Evolutionary conservation across 2,888 invertebrate species (phyloP).

Genomic region (Elysia crispata): DNA sequence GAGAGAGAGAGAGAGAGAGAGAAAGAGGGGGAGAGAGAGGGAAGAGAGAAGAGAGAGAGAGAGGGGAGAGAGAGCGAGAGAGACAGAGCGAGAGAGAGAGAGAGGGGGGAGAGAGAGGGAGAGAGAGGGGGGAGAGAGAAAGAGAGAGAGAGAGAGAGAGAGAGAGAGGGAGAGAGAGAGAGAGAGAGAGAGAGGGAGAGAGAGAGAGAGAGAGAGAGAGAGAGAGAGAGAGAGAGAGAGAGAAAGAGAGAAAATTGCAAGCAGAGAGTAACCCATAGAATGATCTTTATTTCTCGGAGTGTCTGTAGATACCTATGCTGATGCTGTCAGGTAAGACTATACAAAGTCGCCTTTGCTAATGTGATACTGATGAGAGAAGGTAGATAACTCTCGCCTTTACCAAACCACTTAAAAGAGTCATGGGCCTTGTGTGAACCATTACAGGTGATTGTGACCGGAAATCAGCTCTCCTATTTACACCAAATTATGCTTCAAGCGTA

Average conservation of each 20-base stretch:
- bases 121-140: too few species aligned
- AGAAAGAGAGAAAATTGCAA: not conserved
- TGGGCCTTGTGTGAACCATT: too few species aligned
- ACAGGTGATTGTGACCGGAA: too few species aligned
- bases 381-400: too few species aligned
- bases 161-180: slow-evolving; percentile 6
- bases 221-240: too few species aligned
- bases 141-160: not conserved
- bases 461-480: too few species aligned
- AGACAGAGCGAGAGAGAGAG: slow-evolving; percentile 1
- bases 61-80: not conserved
- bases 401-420: too few species aligned
- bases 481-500: too few species aligned
- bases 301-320: not conserved
- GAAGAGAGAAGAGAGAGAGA: not conserved
- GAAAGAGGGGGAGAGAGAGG: not conserved
- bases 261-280: too few species aligned
- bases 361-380: too few species aligned
- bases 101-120: not conserved
- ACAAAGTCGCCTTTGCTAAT: too few species aligned
- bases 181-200: not conserved
- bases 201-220: not conserved
- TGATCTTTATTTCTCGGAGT: too few species aligned
- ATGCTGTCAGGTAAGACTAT: not conserved
- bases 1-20: not conserved